Evolutionary conservation across 2,888 invertebrate species (phyloP).

Genomic region (Hesperia comma): DNA sequence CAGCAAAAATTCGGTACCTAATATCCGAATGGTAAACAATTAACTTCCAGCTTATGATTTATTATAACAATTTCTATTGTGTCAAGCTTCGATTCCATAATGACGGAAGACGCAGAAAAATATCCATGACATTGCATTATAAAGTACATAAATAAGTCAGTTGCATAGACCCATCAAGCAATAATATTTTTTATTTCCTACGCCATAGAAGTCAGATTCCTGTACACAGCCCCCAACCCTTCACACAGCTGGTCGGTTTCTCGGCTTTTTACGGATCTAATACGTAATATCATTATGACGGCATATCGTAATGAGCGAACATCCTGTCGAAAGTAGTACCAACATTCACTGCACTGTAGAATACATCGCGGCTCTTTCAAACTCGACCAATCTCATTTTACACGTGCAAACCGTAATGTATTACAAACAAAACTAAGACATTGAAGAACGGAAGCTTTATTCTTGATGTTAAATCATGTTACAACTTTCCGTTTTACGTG

Average conservation of each 20-base stretch:
- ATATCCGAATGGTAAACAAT: no score
- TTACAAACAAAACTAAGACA: slow-evolving; percentile 23
- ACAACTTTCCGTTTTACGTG: slow-evolving; percentile 21
- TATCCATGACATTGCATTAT: slow-evolving; percentile 34
- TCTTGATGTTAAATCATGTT: slow-evolving; percentile 14
- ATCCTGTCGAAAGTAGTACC: slow-evolving; percentile 42
- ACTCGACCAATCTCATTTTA: not conserved
- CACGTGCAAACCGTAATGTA: slow-evolving; percentile 11
- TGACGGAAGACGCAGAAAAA: slow-evolving; percentile 17
- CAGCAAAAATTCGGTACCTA: no score
- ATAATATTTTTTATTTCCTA: slow-evolving; percentile 9
- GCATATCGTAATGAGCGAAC: slow-evolving; percentile 45
- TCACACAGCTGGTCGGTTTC: slow-evolving; percentile 48
- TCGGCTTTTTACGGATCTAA: slow-evolving; percentile 49
- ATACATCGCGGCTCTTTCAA: slow-evolving; percentile 21
- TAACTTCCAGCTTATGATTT: not conserved
- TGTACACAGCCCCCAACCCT: slow-evolving; percentile 20
- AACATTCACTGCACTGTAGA: slow-evolving; percentile 25
- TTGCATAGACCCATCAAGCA: not conserved
- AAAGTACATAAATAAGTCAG: slow-evolving; percentile 21
- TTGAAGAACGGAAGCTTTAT: slow-evolving; percentile 26
- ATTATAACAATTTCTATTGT: not conserved
- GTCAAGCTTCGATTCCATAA: slow-evolving; percentile 9
- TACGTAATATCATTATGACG: slow-evolving; percentile 52
- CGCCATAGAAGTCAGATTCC: slow-evolving; percentile 22